A percentile compares a stretch with the other conserved stretches of the same genome.
These are phyloP conservation scores for Gambusia yucatana DNA, from an alignment of 2,797 vertebrate genomes.

Conservation along the genomic window DNA sequence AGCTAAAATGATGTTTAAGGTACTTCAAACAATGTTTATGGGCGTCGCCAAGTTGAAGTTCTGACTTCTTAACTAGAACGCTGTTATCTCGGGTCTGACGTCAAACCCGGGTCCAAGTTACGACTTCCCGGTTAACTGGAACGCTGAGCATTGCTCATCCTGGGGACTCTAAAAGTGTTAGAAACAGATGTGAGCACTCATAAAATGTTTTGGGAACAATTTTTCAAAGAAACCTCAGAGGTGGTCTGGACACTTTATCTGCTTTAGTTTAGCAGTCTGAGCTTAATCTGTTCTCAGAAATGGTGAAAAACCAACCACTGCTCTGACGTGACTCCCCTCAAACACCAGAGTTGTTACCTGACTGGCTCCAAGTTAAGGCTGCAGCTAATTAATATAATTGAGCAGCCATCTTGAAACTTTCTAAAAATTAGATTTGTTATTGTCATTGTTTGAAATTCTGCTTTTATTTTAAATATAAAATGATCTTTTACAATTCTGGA, in stretches of 20 bases:
- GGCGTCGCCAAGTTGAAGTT: no score
- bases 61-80: no score
- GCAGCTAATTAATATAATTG: neutral
- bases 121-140: no score
- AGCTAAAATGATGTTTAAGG: no score
- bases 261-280: neutral
- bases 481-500: neutral
- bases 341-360: neutral
- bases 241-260: neutral
- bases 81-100: no score
- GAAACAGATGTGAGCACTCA: neutral
- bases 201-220: neutral
- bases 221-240: neutral
- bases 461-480: neutral
- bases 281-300: neutral
- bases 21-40: no score
- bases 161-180: neutral
- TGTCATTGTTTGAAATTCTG: neutral
- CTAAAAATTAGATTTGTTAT: neutral
- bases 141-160: neutral
- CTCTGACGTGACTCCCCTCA: neutral
- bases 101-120: no score
- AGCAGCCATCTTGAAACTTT: neutral
- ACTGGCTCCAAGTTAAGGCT: neutral
- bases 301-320: neutral